Conservation (phyloP, 2,113 vertebrate genomes). For the Crotalus helleri region DNA sequence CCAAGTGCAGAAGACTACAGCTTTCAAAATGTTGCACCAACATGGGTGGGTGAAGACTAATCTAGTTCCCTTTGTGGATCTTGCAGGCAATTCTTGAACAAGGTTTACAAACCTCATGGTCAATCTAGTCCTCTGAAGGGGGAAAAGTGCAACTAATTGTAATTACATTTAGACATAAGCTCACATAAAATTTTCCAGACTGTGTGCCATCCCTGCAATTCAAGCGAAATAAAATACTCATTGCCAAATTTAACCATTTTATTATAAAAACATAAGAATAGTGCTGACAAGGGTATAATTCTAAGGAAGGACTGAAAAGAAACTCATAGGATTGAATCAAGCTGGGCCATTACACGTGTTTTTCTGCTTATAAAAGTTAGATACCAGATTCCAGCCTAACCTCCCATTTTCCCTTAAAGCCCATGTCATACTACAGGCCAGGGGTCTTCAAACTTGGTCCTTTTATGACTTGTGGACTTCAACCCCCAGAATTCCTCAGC, state of each 20-base stretch:
- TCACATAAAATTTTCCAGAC: neutral
- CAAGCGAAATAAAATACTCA: neutral
- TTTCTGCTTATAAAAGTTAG: neutral
- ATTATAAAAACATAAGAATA: neutral
- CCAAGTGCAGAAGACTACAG: neutral
- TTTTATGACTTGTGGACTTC: too few relatives aligned
- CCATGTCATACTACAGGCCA: neutral
- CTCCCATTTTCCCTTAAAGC: neutral
- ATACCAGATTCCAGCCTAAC: neutral
- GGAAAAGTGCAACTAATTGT: neutral
- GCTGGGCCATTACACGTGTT: neutral
- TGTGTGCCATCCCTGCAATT: neutral
- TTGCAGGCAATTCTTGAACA: neutral
- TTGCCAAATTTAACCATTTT: neutral
- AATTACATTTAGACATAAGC: neutral
- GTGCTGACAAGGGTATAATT: neutral
- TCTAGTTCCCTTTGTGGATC: neutral
- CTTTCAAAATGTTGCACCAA: neutral
- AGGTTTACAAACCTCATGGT: neutral
- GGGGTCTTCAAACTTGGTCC: too few relatives aligned
- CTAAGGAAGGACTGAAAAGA: neutral
- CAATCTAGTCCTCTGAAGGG: neutral
- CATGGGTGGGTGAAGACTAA: neutral
- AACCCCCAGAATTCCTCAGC: too few relatives aligned
- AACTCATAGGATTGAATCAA: neutral